Percentiles rank a stretch among this genome's conserved stretches.
Evolutionary conservation across 2,797 vertebrate species (phyloP).

Genomic region (Mionectes olivaceus): DNA sequence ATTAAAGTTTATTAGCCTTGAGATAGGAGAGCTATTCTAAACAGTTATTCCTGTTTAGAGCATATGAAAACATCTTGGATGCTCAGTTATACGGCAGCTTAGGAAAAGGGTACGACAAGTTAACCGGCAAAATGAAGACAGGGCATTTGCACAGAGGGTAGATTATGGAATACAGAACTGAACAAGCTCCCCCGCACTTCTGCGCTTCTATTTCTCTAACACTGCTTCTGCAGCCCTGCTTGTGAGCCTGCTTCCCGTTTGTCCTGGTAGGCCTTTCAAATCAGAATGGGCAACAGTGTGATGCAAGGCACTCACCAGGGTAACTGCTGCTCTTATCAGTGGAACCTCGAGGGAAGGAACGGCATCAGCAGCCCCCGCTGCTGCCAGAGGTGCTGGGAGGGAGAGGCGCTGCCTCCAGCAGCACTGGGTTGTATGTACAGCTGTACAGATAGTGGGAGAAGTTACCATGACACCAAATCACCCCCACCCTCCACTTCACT

Average conservation of each 20-base stretch:
- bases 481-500: not conserved
- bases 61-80: not conserved
- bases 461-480: conserved; percentile 22
- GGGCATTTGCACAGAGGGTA: not conserved
- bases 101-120: not conserved
- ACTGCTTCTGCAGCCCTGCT: not conserved
- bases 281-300: not conserved
- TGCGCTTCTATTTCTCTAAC: not conserved
- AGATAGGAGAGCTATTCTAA: not conserved
- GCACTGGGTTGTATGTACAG: not conserved
- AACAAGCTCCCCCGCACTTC: not conserved
- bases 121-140: not conserved
- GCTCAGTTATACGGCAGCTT: rapidly evolving
- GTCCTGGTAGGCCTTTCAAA: not conserved
- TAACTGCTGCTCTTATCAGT: not conserved
- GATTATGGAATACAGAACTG: not conserved
- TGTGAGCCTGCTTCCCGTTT: not conserved
- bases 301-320: not conserved
- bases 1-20: not conserved
- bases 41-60: not conserved
- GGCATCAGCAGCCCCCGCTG: not conserved
- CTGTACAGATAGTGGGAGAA: not conserved
- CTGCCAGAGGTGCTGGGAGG: not conserved
- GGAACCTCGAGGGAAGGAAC: not conserved
- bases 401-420: not conserved